Base-by-base conservation (phyloP, 1,140 invertebrate species). In the Proales similis region DNA sequence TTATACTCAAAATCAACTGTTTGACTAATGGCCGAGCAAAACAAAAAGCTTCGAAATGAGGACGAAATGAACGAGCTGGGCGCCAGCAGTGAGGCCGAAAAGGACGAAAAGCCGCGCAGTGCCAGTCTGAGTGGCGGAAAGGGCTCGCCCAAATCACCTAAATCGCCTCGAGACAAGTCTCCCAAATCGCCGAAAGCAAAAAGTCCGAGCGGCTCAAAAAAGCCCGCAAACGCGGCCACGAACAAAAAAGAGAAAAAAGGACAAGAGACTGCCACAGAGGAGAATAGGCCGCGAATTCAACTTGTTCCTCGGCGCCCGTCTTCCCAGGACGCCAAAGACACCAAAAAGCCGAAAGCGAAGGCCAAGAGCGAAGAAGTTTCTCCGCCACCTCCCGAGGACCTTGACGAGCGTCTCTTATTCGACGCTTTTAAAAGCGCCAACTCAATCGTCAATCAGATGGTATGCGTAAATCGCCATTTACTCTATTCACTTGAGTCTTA, bases 401-500 rank as follows among this genome's bases (percentile, higher is more conserved):
- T 67, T 2, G 74, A 76, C 69, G 74, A 74, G 65, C 69, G 67
- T 65, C 67, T 75, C 4, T 65, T 76, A 29, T 70, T 65, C 65
- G 72, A 76, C 68, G 69, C 69, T 29, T 70, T 64, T 66, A 65
- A 64, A 1, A 68, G 48, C 32, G 73, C 66, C 12, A 36, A 67
- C 4, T 48, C 60, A 45, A 66, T 53, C 36, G 65, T 73, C 1
- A 51, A 62, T 2, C 64, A 45, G 17, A 69, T 71, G 42, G 70
- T 71, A 63, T 68, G 68, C 69, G 6, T 42, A 19, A 39, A 14
- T 19, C 36, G 19, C n/a, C 36, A 39, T n/a, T 19, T 14, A 39
- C 2, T 2, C 2, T 2, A 2, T n/a, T 19, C 2, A 19, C 36
- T 2, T n/a, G 2, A 2, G 36, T 2, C 19, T n/a, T n/a, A n/a